Evolutionary conservation across 2,113 vertebrate genomes (phyloP).

Genomic region (Corythoichthys intestinalis): DNA sequence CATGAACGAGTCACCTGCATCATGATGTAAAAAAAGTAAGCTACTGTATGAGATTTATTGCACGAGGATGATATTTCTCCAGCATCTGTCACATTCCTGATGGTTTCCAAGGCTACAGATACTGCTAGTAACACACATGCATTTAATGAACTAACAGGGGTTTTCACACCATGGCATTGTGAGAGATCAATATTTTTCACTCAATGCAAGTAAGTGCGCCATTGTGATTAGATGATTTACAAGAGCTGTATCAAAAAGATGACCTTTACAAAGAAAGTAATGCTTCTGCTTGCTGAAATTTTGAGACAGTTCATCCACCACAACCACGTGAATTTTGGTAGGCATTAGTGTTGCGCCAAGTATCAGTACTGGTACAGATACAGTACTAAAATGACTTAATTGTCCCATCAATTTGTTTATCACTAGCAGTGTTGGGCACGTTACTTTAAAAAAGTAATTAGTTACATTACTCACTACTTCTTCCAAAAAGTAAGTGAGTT

Average conservation of each 20-base stretch:
- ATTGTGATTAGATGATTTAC: neutral
- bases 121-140: conserved; percentile 23
- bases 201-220: neutral
- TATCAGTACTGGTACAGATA: too few species aligned
- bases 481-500: too few species aligned
- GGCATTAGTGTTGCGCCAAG: too few species aligned
- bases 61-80: conserved; percentile 9
- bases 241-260: neutral
- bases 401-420: too few species aligned
- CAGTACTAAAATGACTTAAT: too few species aligned
- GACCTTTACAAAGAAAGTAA: too few species aligned
- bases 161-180: neutral
- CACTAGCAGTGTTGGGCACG: too few species aligned
- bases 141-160: neutral
- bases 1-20: conserved; percentile 6
- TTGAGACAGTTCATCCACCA: too few species aligned
- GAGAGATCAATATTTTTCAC: neutral
- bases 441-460: too few species aligned
- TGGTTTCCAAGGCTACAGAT: neutral
- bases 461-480: too few species aligned
- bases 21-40: conserved; percentile 3
- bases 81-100: neutral
- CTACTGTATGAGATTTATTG: conserved; percentile 10
- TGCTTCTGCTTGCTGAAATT: neutral
- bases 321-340: too few species aligned